Base-by-base conservation (phyloP, 2,113 vertebrate genomes). In the Malaclemys terrapin region DNA sequence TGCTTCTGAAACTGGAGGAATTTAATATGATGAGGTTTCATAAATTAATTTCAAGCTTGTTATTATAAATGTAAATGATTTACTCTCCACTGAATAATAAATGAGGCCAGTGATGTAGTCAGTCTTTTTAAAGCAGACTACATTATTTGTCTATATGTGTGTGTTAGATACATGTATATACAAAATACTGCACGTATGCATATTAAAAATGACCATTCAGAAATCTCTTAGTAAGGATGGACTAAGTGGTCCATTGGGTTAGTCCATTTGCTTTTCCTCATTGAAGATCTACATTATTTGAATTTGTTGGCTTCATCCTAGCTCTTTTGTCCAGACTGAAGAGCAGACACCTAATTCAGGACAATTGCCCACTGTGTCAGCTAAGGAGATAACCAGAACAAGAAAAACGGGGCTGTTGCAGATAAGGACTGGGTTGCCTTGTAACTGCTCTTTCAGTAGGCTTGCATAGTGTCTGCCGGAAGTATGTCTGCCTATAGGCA, bases 51-150 rank as follows among this genome's bases (percentile, higher is more conserved):
- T 96, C 85, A 89, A 65, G 53, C 65, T 96, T 88, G 80, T 92
- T 96, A 53, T 96, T 97, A 82, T 57, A 54, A 92, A 82, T 95
- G 79, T 95, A 94, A 92, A 96, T 93, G 82, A 95, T 97, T 95
- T 97, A 72, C 85, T 87, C 45, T 92, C 91, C 59, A 85, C n/a
- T 38, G 11, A 75, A 10, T 93, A 89, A 88, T 96, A 93, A 89
- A 54, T 89, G 90, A 95, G 85, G 35, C n/a, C 24, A 81, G 6
- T 87, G 82, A 56, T 91, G 89, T 49, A 80, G 91, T 85, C 82
- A 72, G 49, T 49, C 62, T 91, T 93, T 96, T 90, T 94, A 80
- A 87, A 87, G 85, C n/a, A 93, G 75, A 42, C 35, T 22, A 50
- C 89, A 49, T 54, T 62, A 78, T 86, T 82, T 83, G 31, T 88